Evolutionary conservation across 2,888 invertebrate species (phyloP).

Genomic region (Linnaemya tessellans): DNA sequence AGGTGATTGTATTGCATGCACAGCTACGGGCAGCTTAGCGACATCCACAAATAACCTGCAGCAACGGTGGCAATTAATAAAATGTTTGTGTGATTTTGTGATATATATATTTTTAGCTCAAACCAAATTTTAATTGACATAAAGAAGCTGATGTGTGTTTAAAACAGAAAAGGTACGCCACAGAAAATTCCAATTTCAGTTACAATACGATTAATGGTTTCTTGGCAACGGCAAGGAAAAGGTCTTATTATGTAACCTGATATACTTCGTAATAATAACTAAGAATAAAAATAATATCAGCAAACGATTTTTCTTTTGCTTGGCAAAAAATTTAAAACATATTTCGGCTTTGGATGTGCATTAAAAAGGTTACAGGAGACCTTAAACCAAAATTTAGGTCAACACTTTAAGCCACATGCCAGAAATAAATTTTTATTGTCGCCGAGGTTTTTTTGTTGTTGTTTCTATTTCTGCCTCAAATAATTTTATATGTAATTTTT

Average conservation of each 20-base stretch:
- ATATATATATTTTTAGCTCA: background rate
- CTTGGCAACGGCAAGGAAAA: background rate
- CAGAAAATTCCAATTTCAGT: slow-evolving; percentile 3
- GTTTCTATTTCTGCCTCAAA: too few species aligned
- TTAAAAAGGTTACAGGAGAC: too few species aligned
- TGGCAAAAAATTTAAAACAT: background rate
- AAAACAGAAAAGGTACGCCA: background rate
- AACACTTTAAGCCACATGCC: too few species aligned
- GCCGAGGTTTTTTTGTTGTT: background rate
- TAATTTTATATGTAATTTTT: too few species aligned
- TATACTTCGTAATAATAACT: slow-evolving; percentile 1
- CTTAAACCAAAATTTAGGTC: too few species aligned
- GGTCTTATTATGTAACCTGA: slow-evolving; percentile 27
- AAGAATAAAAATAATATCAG: background rate
- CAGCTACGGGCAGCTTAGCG: background rate
- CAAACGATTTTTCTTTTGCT: background rate
- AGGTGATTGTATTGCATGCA: slow-evolving; percentile 18
- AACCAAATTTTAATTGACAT: slow-evolving; percentile 38
- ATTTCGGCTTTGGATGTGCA: too few species aligned
- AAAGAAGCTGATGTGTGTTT: slow-evolving; percentile 25
- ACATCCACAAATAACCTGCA: slow-evolving; percentile 1
- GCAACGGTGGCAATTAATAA: slow-evolving; percentile 48
- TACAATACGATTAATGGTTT: background rate
- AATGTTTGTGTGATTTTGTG: slow-evolving; percentile 37
- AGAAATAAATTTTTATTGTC: too few species aligned